Evolutionary conservation across 2,888 invertebrate genomes (phyloP).

Genomic region (Cheilosia vulpina): DNA sequence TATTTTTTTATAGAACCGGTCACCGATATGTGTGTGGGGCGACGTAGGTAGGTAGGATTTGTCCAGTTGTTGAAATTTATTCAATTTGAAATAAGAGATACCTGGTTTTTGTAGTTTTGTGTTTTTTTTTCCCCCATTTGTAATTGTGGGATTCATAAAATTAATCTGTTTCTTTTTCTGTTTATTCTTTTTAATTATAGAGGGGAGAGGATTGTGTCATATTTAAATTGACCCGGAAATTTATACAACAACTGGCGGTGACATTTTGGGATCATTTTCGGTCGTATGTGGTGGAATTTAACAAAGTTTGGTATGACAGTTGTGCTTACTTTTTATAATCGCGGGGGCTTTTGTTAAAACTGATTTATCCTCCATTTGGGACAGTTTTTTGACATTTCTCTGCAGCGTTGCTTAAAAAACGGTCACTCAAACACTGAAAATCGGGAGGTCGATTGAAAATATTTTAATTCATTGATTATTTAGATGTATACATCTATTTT

Average conservation of each 20-base stretch:
- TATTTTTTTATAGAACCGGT: constrained; percentile 71
- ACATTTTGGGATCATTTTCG: not conserved
- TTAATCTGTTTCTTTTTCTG: constrained; percentile 31
- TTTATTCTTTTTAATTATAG: constrained; percentile 10
- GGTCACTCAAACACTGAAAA: no score
- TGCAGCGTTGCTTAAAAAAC: no score
- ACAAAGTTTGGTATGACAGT: no score
- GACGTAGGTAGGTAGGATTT: constrained; percentile 34
- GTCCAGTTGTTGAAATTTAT: constrained; percentile 64
- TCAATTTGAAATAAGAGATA: constrained; percentile 65
- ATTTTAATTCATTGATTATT: no score
- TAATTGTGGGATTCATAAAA: constrained; percentile 67
- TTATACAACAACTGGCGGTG: not conserved
- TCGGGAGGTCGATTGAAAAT: no score
- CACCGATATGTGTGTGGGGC: constrained; percentile 64
- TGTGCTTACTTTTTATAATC: no score
- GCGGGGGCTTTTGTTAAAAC: no score
- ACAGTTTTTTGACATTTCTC: no score
- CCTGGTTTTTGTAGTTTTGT: constrained; percentile 49
- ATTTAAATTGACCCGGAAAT: not conserved
- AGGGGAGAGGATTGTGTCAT: constrained; percentile 4
- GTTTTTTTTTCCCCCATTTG: constrained; percentile 7
- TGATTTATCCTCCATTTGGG: no score
- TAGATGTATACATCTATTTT: no score
- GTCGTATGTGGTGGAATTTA: not conserved